Conservation (phyloP, 2,888 invertebrate species). For the Siphlonurus alternatus region DNA sequence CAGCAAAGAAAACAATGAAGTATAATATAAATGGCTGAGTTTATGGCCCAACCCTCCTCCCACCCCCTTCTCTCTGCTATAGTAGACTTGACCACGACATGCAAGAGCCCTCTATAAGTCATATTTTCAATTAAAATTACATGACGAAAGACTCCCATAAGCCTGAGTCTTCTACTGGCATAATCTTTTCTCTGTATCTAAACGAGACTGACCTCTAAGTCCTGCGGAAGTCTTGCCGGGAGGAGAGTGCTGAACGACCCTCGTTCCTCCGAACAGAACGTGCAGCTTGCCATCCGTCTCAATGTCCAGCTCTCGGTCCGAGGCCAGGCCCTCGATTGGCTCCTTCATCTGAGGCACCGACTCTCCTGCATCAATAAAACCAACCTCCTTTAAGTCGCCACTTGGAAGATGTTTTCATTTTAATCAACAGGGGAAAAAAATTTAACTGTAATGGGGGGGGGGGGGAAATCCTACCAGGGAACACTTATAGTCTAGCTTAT, state of each 20-base stretch:
- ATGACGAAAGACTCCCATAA: too few relatives aligned
- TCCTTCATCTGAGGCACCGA: constrained; percentile 99
- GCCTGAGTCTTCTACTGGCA: too few relatives aligned
- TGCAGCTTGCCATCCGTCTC: constrained; percentile 85
- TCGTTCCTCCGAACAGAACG: constrained; percentile 90
- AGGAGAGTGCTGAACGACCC: constrained; percentile 93
- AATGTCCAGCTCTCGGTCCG: constrained; percentile 49
- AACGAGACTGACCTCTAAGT: constrained; percentile 36
- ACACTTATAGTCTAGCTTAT: neutral
- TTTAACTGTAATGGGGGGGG: too few relatives aligned
- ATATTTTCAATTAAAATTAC: too few relatives aligned
- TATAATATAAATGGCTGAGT: too few relatives aligned
- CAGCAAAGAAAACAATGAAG: too few relatives aligned
- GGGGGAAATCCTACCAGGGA: neutral
- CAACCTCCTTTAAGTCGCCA: neutral
- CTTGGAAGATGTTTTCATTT: neutral
- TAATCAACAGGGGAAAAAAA: neutral
- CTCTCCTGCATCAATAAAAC: constrained; percentile 50
- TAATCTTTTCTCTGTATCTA: too few relatives aligned
- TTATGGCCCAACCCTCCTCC: too few relatives aligned
- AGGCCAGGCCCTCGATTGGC: constrained; percentile 57
- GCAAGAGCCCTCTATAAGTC: too few relatives aligned
- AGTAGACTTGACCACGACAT: too few relatives aligned
- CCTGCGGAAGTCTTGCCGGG: constrained; percentile 69
- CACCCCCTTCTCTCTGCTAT: too few relatives aligned